phyloP scores from a whole-genome alignment of 2,888 invertebrate genomes.

The Leptinotarsa rubiginosa region DNA sequence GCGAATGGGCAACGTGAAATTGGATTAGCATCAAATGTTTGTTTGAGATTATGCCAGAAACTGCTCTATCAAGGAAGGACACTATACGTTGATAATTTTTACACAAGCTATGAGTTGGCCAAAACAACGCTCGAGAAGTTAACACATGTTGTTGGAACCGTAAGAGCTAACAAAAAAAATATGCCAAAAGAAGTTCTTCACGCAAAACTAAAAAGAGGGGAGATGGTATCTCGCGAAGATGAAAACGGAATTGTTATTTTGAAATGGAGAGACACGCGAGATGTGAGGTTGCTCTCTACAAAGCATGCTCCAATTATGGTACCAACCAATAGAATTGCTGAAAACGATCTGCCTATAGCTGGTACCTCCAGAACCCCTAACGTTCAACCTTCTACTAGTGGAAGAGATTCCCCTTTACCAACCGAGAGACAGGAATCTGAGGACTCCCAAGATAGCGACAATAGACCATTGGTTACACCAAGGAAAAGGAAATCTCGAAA shows the following conservation, averaged over 20 bases:
- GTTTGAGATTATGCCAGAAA: conserved; percentile 1
- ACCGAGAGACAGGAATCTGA: conserved; percentile 1
- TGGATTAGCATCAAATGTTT: conserved; percentile 28
- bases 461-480: conserved; percentile 25
- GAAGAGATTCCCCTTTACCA: not conserved
- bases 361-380: not conserved
- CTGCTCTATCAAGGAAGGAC: not conserved
- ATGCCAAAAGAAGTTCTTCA: conserved; percentile 47
- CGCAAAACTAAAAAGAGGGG: conserved; percentile 48
- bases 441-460: not conserved
- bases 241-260: conserved; percentile 55
- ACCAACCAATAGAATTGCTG: not conserved
- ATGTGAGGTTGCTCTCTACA: conserved; percentile 56
- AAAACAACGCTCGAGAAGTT: conserved; percentile 48
- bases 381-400: not conserved
- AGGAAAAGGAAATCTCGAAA: not conserved
- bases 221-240: conserved; percentile 54
- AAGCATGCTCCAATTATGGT: conserved; percentile 55
- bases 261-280: conserved; percentile 56
- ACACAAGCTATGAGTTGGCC: conserved; percentile 48
- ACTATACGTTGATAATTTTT: conserved; percentile 37
- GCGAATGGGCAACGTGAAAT: conserved; percentile 24
- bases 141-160: conserved; percentile 55
- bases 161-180: conserved; percentile 44
- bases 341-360: conserved; percentile 7